phyloP scores from a whole-genome alignment of 1,140 invertebrate species.

The Eciton burchellii region DNA sequence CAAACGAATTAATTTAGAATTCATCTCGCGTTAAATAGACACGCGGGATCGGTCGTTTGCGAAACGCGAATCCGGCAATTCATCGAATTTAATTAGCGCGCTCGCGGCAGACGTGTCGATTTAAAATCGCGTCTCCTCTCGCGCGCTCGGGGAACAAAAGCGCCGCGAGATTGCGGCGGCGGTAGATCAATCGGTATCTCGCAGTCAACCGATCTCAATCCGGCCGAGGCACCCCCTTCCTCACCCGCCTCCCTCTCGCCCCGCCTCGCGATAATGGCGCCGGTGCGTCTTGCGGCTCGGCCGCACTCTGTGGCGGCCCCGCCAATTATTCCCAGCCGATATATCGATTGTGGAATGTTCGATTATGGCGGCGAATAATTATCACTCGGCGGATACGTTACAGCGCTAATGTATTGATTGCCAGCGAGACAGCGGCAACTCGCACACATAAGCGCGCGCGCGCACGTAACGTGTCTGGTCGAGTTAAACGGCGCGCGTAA shows the following conservation, averaged over 20 bases:
- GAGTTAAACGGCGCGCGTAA: slow-evolving; percentile 41
- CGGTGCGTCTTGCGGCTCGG: neutral
- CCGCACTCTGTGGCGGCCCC: neutral
- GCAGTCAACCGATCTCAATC: slow-evolving; percentile 16
- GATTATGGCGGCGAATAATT: slow-evolving; percentile 48
- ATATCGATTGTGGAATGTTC: slow-evolving; percentile 44
- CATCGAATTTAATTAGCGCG: slow-evolving; percentile 32
- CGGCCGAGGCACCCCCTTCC: neutral
- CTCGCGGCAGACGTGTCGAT: neutral
- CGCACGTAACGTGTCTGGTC: neutral
- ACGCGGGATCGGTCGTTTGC: neutral
- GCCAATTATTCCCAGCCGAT: slow-evolving; percentile 43
- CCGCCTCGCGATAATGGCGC: neutral
- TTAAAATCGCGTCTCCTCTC: slow-evolving; percentile 5
- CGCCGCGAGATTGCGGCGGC: neutral
- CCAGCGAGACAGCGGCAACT: too few relatives aligned
- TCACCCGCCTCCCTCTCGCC: too few relatives aligned
- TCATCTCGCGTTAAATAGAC: slow-evolving; percentile 57
- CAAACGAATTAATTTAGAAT: slow-evolving; percentile 61
- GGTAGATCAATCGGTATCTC: slow-evolving; percentile 14
- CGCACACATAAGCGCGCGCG: neutral
- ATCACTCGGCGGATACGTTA: neutral
- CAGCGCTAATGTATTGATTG: slow-evolving; percentile 44
- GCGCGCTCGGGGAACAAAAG: slow-evolving; percentile 7
- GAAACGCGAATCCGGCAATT: slow-evolving; percentile 40